Conservation (phyloP, 2,888 invertebrate genomes). For the Lithophane leautieri region DNA sequence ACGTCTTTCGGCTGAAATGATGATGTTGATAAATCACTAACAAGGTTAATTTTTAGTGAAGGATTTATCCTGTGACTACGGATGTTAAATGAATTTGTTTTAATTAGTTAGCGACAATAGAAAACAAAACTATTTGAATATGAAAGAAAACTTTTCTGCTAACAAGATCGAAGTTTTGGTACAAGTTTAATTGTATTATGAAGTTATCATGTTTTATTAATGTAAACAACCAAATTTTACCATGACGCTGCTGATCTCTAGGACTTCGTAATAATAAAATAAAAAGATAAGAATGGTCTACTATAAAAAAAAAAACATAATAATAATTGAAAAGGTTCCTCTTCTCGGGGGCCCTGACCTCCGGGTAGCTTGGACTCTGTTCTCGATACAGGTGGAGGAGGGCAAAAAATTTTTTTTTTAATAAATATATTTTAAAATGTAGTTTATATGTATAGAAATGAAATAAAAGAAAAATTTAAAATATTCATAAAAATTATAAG, state of each 20-base stretch:
- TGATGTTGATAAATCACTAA: too few species aligned
- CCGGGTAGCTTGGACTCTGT: too few species aligned
- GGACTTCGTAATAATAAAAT: background rate
- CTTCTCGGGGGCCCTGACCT: too few species aligned
- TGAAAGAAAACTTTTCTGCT: conserved; percentile 39
- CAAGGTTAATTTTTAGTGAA: background rate
- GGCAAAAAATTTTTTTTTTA: too few species aligned
- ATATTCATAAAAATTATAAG: background rate
- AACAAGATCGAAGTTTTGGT: conserved; percentile 31
- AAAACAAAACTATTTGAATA: conserved; percentile 49
- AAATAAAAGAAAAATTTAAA: too few species aligned
- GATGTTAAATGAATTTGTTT: background rate
- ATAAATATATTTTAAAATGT: too few species aligned
- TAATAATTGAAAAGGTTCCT: background rate
- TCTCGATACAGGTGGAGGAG: too few species aligned
- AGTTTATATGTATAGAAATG: too few species aligned
- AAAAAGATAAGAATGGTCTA: background rate
- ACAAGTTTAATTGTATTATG: conserved; percentile 49
- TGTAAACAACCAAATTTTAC: conserved; percentile 26
- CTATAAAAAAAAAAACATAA: background rate
- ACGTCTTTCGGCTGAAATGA: too few species aligned
- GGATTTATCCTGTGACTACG: background rate
- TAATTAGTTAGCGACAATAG: conserved; percentile 16
- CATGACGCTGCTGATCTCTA: background rate
- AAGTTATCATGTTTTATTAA: conserved; percentile 42